A percentile compares a stretch with the other conserved stretches of the same genome.
These are phyloP conservation scores for Campoletis raptor DNA, from an alignment of 2,888 invertebrate genomes.

Conservation along the genomic window DNA sequence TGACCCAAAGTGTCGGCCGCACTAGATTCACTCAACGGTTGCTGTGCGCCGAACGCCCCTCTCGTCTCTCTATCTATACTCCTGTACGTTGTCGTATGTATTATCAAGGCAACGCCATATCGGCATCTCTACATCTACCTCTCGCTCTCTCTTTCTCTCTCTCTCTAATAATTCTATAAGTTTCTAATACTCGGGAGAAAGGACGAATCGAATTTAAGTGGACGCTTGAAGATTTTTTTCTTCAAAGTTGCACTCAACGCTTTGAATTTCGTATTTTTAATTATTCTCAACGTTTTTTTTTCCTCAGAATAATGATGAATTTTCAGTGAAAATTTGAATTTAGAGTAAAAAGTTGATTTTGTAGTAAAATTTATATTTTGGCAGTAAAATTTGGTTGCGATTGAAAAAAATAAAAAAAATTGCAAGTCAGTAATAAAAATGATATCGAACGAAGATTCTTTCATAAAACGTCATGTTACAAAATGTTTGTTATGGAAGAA, in stretches of 20 bases:
- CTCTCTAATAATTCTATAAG: constrained; percentile 11
- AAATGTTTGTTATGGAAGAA: not conserved
- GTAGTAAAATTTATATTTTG: not conserved
- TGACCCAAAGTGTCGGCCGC: constrained; percentile 69
- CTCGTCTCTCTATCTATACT: constrained; percentile 11
- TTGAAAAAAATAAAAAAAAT: not conserved
- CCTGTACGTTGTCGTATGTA: constrained; percentile 23
- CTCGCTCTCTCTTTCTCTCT: constrained; percentile 38
- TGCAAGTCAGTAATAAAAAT: not conserved
- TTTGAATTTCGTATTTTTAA: not conserved
- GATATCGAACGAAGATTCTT: not conserved
- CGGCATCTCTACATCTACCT: not conserved
- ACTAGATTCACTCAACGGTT: constrained; percentile 67
- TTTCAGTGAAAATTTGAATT: constrained; percentile 4
- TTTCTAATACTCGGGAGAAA: constrained; percentile 26
- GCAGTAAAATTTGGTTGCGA: not conserved
- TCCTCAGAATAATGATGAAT: not conserved
- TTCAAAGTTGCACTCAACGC: not conserved
- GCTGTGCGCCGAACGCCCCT: constrained; percentile 52
- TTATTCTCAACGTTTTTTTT: not conserved
- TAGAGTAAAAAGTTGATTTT: constrained; percentile 1
- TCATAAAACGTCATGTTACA: not conserved
- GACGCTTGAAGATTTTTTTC: not conserved
- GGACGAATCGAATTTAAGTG: not conserved
- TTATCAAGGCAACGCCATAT: constrained; percentile 37